Evolutionary conservation across 2,888 invertebrate genomes (phyloP).

Genomic region (Gymnocheta viridis): DNA sequence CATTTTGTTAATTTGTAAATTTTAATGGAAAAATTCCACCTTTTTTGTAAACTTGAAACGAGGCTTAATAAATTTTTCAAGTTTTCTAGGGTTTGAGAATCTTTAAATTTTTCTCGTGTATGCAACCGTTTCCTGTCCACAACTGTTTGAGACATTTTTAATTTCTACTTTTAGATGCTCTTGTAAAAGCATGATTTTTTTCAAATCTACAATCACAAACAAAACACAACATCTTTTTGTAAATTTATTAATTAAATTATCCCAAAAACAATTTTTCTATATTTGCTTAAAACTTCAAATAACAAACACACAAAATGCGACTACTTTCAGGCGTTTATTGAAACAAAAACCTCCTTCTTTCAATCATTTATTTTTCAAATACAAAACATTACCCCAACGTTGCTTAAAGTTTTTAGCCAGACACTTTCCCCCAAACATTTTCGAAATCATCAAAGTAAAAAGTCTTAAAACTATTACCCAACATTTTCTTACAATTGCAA

Average conservation of each 20-base stretch:
- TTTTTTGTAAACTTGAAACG: too few relatives aligned
- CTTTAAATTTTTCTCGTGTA: too few relatives aligned
- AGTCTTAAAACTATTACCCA: constrained; percentile 55
- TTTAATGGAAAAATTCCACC: too few relatives aligned
- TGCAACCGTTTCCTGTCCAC: too few relatives aligned
- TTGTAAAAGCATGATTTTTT: not conserved
- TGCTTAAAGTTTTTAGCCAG: not conserved
- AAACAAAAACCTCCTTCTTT: not conserved
- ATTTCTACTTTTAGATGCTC: too few relatives aligned
- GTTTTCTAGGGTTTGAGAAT: too few relatives aligned
- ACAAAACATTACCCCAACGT: not conserved
- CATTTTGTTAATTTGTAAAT: too few relatives aligned
- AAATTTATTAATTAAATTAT: not conserved
- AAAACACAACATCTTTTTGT: not conserved
- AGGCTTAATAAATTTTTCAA: too few relatives aligned
- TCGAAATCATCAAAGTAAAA: constrained; percentile 62
- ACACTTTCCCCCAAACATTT: constrained; percentile 30
- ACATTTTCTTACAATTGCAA: constrained; percentile 54
- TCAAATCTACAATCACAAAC: not conserved
- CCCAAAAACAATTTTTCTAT: not conserved
- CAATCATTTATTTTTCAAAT: not conserved
- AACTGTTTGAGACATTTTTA: too few relatives aligned
- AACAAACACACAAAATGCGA: not conserved
- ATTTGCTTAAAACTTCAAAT: not conserved
- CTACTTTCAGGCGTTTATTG: constrained; percentile 3